These are phyloP conservation scores for Sinosuthora webbiana DNA, from an alignment of 2,113 vertebrate genomes.

Conservation along the genomic window DNA sequence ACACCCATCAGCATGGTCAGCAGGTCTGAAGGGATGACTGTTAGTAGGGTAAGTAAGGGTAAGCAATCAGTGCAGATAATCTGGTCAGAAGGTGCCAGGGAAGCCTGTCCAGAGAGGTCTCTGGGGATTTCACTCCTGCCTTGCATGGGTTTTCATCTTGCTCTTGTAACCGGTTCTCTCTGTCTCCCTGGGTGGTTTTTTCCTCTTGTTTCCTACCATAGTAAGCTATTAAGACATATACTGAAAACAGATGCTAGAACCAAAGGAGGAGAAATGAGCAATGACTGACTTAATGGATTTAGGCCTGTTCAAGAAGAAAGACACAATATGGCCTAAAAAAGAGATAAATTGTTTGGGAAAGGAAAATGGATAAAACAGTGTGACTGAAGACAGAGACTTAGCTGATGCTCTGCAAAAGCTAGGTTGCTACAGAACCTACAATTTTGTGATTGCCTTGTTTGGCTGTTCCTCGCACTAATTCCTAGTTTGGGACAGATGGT, in stretches of 20 bases:
- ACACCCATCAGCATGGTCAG: background rate
- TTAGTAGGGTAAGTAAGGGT: background rate
- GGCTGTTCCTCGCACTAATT: background rate
- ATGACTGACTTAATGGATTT: background rate
- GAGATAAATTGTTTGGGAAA: background rate
- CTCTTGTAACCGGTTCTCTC: background rate
- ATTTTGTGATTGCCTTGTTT: slow-evolving; percentile 41
- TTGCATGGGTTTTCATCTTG: background rate
- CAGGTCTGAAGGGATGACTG: background rate
- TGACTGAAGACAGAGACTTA: background rate
- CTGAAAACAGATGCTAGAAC: slow-evolving; percentile 19
- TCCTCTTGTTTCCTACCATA: background rate
- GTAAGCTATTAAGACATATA: background rate
- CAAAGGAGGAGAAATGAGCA: slow-evolving; percentile 35
- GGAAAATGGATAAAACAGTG: background rate
- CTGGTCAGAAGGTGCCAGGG: background rate
- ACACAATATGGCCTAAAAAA: background rate
- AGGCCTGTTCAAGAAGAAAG: background rate
- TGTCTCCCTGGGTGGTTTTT: slow-evolving; percentile 11
- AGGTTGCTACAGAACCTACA: background rate
- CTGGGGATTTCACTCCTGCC: background rate
- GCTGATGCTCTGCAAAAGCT: background rate
- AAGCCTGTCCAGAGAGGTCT: background rate
- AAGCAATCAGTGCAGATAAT: background rate
- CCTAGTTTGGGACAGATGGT: background rate